Base-by-base conservation (phyloP, 2,113 vertebrate species). In the Ictalurus furcatus region DNA sequence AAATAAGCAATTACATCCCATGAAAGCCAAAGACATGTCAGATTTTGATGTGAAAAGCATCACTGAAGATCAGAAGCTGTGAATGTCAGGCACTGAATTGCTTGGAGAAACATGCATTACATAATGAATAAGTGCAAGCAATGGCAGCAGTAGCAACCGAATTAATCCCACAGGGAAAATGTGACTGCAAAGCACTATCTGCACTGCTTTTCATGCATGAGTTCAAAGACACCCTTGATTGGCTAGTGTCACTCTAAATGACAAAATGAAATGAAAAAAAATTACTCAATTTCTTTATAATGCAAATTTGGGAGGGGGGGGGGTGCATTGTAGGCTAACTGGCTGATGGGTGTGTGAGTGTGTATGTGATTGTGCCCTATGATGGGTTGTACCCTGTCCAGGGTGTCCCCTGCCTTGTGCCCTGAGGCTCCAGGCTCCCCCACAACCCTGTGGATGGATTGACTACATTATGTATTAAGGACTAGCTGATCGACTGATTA, bases 1-100 rank as follows among this genome's bases (percentile, higher is more conserved):
- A 65, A 63, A 52, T 63, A 84, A 74, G 67, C 54, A 74, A 84
- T 88, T 84, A 63, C 59, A 23, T 44, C 37, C 82, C 67, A 48
- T 76, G 73, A 85, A 78, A 85, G 59, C 28, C 69, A 78, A 76
- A 88, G 78, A 34, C 61, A 23, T 56, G 30, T 37, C 11, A 23
- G 40, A 28, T 48, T 76, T 85, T 84, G 40, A 88, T 76, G 81
- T 88, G 81, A 30, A 84, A 21, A 84, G 82, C 67, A 59, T 74
- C 56, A 21, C 28, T 69, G 6, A 61, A 85, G 69, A 85, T 88
- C 83, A 78, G 58, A 88, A 73, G 82, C 14, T 54, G n/a, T 34
- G 40, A 65, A 61, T 69, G 78, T 82, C 86, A 87, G 61, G n/a
- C 4, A 69, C 5, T 37, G 69, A 84, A 74, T 34, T 21, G 69